A percentile compares a stretch with the other conserved stretches of the same genome.
These are phyloP conservation scores for Rattus rattus DNA, from an alignment of 2,113 vertebrate genomes.

Conservation along the genomic window DNA sequence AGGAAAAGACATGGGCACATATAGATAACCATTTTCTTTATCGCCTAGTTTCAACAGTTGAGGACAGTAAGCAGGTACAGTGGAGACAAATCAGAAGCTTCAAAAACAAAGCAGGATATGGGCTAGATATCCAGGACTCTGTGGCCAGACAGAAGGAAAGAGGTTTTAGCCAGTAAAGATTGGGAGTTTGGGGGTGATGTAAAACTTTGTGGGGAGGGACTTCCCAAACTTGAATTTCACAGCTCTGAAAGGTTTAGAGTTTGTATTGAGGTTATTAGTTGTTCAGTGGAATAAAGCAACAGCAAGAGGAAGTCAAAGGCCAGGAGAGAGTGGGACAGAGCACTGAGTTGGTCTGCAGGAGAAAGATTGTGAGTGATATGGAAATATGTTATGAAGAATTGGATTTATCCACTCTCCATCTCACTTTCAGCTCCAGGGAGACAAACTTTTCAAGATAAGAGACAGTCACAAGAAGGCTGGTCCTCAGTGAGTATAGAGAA, in stretches of 20 bases:
- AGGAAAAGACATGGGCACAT: background rate
- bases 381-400: background rate
- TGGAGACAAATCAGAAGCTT: background rate
- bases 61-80: background rate
- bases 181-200: background rate
- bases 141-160: background rate
- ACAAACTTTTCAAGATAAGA: background rate
- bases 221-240: background rate
- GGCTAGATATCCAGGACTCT: background rate
- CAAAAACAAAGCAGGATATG: background rate
- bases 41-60: background rate
- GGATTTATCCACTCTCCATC: background rate
- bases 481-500: background rate
- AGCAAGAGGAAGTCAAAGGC: background rate
- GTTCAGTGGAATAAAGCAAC: background rate
- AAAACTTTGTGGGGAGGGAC: background rate
- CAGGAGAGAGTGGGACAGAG: background rate
- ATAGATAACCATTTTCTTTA: background rate
- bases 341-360: background rate
- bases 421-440: background rate
- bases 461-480: background rate
- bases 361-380: background rate
- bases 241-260: background rate
- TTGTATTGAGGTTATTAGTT: background rate
- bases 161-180: background rate